Conservation (phyloP, 2,888 invertebrate genomes). For the Drosophila mimica region DNA sequence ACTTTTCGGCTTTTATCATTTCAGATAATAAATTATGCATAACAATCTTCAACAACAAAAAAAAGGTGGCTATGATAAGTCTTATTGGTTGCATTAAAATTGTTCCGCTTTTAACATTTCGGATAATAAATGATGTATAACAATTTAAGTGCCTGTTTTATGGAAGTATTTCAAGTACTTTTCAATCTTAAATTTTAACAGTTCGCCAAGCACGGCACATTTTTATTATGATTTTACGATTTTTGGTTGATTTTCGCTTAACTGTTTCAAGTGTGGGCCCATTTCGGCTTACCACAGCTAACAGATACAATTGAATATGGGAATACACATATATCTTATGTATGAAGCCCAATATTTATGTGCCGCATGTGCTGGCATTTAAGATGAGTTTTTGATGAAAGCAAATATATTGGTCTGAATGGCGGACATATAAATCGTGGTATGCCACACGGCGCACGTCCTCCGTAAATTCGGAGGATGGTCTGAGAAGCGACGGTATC, state of each 20-base stretch:
- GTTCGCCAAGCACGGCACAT: slow-evolving; percentile 22
- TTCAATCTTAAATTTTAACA: slow-evolving; percentile 26
- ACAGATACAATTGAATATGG: slow-evolving; percentile 38
- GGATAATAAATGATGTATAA: neutral
- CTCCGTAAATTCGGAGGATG: slow-evolving; percentile 19
- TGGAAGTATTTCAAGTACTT: slow-evolving; percentile 1
- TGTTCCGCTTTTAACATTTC: neutral
- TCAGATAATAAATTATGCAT: neutral
- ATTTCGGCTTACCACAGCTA: slow-evolving; percentile 12
- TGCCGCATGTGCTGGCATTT: slow-evolving; percentile 74
- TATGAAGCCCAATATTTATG: slow-evolving; percentile 44
- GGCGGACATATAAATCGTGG: slow-evolving; percentile 61
- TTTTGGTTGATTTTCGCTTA: slow-evolving; percentile 31
- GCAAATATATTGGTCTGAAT: slow-evolving; percentile 60
- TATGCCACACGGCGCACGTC: slow-evolving; percentile 63
- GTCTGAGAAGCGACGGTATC: neutral
- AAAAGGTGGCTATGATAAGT: neutral
- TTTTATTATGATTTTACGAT: slow-evolving; percentile 53
- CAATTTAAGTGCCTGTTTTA: slow-evolving; percentile 15
- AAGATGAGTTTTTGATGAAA: slow-evolving; percentile 76
- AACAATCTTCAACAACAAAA: neutral
- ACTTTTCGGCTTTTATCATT: neutral
- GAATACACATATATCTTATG: neutral
- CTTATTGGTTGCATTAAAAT: neutral
- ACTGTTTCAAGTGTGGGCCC: slow-evolving; percentile 40